Conservation (phyloP, 2,888 invertebrate species). For the Petrolisthes cinctipes region DNA sequence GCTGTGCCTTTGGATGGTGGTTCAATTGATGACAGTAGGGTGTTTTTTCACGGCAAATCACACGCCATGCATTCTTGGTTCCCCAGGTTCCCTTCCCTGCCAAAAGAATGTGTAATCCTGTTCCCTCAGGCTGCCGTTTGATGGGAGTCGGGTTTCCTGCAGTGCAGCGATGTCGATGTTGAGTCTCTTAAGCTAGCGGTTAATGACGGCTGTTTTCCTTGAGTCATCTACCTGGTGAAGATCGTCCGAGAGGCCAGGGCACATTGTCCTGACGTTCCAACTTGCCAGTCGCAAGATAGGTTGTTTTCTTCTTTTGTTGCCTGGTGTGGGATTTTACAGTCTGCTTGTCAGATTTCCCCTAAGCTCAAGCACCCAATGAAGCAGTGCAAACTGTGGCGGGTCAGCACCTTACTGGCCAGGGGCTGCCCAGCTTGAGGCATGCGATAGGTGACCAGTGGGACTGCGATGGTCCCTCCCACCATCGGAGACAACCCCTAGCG, state of each 20-base stretch:
- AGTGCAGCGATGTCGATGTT: constrained; percentile 15
- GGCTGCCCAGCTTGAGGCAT: constrained; percentile 27
- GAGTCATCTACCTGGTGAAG: not conserved
- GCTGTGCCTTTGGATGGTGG: not conserved
- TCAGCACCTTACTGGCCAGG: constrained; percentile 29
- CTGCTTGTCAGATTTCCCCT: constrained; percentile 3
- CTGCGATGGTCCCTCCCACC: not conserved
- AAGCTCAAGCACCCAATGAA: constrained; percentile 16
- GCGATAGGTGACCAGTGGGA: constrained; percentile 23
- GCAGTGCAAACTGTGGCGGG: not conserved
- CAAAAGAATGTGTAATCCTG: constrained; percentile 2
- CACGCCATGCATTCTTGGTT: not conserved
- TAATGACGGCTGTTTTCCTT: not conserved
- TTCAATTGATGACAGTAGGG: not conserved
- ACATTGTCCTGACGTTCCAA: constrained; percentile 4
- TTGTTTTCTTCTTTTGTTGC: not conserved
- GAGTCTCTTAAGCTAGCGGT: not conserved
- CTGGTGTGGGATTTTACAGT: not conserved
- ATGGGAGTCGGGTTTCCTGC: not conserved
- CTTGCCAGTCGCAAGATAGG: not conserved
- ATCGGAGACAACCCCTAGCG: not conserved
- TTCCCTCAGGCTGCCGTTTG: constrained; percentile 2
- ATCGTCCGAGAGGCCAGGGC: not conserved
- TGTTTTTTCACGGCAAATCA: not conserved
- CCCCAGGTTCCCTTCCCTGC: not conserved